These are phyloP conservation scores for Phalanger gymnotis DNA, from an alignment of 2,797 vertebrate species.

Conservation along the genomic window DNA sequence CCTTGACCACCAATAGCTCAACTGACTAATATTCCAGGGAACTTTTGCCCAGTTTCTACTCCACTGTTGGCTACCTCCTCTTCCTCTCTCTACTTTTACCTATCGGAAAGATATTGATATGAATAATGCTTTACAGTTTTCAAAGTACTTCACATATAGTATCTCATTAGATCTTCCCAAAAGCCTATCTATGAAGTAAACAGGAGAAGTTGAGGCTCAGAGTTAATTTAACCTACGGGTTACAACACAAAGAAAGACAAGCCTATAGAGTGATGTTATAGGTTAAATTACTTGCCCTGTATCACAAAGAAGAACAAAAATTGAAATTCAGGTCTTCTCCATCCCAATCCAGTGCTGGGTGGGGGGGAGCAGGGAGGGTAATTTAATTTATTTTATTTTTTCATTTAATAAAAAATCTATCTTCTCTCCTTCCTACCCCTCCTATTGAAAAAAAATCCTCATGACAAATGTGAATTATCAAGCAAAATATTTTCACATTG, in stretches of 20 bases:
- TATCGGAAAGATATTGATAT: background rate
- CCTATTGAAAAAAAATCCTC: background rate
- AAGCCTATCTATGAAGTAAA: background rate
- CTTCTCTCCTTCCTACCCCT: background rate
- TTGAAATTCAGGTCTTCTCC: background rate
- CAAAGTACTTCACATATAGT: background rate
- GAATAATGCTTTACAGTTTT: background rate
- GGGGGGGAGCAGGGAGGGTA: no score
- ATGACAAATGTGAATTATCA: background rate
- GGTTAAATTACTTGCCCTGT: background rate
- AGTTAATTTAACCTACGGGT: background rate
- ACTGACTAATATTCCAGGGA: background rate
- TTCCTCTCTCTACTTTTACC: background rate
- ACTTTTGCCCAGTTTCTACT: background rate
- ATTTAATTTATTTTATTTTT: background rate
- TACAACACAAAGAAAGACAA: background rate
- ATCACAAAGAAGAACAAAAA: background rate
- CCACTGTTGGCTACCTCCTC: background rate
- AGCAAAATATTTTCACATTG: background rate
- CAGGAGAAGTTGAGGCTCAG: background rate
- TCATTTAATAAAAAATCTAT: background rate
- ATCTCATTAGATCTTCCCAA: background rate
- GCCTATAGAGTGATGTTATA: background rate
- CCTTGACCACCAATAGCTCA: background rate
- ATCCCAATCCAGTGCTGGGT: background rate